Percentiles rank a stretch among this genome's conserved stretches.
phyloP scores from a whole-genome alignment of 2,113 vertebrate species.

The Zosterops pallidus region DNA sequence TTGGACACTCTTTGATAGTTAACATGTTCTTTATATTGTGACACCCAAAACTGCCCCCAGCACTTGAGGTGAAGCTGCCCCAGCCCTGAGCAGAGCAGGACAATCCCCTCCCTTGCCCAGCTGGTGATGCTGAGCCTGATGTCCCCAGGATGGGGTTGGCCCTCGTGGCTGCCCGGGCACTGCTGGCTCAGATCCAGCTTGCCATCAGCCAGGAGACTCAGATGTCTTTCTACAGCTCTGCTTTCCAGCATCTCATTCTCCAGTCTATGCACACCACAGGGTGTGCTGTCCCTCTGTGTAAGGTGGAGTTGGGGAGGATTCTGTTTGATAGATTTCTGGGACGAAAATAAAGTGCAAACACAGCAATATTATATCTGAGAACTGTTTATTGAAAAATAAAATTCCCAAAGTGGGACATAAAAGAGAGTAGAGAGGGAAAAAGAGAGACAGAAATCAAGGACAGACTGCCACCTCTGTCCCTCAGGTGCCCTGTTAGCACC shows the following conservation, averaged over 20 bases:
- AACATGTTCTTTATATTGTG: background rate
- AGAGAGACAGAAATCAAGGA: too few relatives aligned
- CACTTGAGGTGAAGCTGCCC: fast-evolving
- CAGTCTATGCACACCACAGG: too few relatives aligned
- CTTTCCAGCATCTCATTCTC: background rate
- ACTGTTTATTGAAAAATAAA: background rate
- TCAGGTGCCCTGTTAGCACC: fast-evolving
- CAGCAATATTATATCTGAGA: background rate
- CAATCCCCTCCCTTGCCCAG: fast-evolving
- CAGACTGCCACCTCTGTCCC: fast-evolving
- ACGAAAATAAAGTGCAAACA: fast-evolving
- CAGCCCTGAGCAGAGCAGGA: background rate
- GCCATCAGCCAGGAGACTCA: fast-evolving
- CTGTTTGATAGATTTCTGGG: background rate
- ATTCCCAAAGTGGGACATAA: too few relatives aligned
- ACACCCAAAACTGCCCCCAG: background rate
- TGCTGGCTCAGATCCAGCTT: fast-evolving
- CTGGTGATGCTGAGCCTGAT: fast-evolving
- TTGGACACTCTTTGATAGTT: background rate
- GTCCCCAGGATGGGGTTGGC: fast-evolving
- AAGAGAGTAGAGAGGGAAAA: background rate
- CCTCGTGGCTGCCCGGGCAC: background rate
- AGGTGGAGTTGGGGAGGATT: background rate
- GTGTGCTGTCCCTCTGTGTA: background rate
- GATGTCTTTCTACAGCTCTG: too few relatives aligned